A percentile compares a stretch with the other conserved stretches of the same genome.
Evolutionary conservation across 2,888 invertebrate species (phyloP).

Genomic region (Drosophila prostipennis): DNA sequence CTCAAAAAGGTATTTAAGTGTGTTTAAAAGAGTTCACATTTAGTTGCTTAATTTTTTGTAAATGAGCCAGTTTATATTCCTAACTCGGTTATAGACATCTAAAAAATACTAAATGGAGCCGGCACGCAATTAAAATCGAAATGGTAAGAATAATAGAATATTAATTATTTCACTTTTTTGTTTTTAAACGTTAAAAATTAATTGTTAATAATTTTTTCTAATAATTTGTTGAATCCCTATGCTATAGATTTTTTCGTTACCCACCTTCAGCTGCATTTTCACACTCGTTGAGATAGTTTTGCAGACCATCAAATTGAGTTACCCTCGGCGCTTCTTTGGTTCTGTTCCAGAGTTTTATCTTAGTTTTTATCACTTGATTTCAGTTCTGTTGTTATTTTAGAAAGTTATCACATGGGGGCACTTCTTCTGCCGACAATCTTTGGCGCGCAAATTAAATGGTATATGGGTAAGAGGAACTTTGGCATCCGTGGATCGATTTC

Average conservation of each 20-base stretch:
- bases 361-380: constrained; percentile 50
- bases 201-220: too few relatives aligned
- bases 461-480: constrained; percentile 3
- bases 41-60: constrained; percentile 14
- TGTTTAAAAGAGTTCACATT: constrained; percentile 12
- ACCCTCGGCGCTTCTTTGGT: constrained; percentile 5
- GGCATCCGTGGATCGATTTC: constrained; percentile 58
- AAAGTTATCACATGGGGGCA: constrained; percentile 63
- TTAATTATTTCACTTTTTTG: neutral
- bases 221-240: neutral
- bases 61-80: neutral
- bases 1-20: constrained; percentile 20
- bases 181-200: neutral
- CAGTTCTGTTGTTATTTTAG: constrained; percentile 37
- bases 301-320: constrained; percentile 73
- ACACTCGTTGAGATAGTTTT: constrained; percentile 64
- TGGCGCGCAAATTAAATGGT: constrained; percentile 25
- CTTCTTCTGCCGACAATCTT: constrained; percentile 6
- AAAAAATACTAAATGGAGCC: neutral
- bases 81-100: too few relatives aligned
- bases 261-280: constrained; percentile 79
- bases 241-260: constrained; percentile 23
- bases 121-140: neutral
- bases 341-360: constrained; percentile 62
- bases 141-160: too few relatives aligned